phyloP scores from a whole-genome alignment of 2,113 vertebrate genomes.

The Pollimyrus isidori region DNA sequence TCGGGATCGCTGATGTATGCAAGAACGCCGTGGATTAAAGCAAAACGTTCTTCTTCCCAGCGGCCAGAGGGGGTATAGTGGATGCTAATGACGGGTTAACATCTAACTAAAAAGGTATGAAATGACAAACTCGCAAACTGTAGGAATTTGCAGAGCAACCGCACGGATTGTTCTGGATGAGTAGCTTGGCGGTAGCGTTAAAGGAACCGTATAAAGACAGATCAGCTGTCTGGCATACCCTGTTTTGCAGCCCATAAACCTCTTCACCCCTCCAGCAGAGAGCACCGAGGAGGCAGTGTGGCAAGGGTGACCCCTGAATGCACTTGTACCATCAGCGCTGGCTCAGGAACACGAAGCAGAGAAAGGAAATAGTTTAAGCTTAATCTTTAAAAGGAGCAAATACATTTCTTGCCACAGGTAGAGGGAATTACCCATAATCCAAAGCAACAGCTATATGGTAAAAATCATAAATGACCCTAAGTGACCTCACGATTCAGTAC shows the following conservation, averaged over 20 bases:
- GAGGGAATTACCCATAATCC: neutral
- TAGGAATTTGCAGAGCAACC: neutral
- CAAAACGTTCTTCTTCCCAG: neutral
- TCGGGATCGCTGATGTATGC: neutral
- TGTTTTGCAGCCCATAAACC: neutral
- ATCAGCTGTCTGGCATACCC: neutral
- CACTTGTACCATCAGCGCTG: neutral
- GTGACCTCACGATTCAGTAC: neutral
- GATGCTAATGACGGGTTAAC: neutral
- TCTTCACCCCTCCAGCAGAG: neutral
- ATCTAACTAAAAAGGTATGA: neutral
- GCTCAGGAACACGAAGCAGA: neutral
- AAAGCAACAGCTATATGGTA: neutral
- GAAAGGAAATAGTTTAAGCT: neutral
- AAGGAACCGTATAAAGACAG: neutral
- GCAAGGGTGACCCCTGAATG: neutral
- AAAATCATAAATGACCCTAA: neutral
- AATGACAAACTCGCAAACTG: neutral
- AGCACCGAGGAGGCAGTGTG: neutral
- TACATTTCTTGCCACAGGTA: neutral
- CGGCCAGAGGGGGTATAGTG: neutral
- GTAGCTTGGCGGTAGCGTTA: neutral
- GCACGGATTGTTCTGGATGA: neutral
- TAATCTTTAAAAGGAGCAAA: neutral
- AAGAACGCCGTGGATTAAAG: neutral